Evolutionary conservation across 1,140 invertebrate species (phyloP), one percentile per base, ranked within the genome.

Genomic region (Hycleus cichorii): DNA sequence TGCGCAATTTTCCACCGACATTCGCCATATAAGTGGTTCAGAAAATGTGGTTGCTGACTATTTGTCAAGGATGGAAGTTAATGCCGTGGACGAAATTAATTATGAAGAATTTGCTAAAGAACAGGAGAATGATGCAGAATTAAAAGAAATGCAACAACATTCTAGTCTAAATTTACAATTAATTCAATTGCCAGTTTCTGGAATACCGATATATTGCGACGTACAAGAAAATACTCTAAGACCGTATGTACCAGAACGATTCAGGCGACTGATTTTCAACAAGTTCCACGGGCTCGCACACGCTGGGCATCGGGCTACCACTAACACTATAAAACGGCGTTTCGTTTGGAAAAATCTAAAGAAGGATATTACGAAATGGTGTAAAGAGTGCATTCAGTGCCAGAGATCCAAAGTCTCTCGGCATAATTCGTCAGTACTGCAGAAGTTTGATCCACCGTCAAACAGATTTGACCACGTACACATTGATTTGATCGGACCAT

Each of bases 1-100:
- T 7, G 42, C 49, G 0, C 65, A 74, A 50, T 74, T 70, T 47
- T 58, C 69, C 1, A 74, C 70, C 0, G 68, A 75, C 45, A 70
- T 76, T 5, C 64, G 43, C 26, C 67, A 76, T 49, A 60, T 77
- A 3, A 26, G 47, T 8, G 74, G 73, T 1, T 46, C 46, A 5
- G 50, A 67, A 5, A 74, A 74, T 51, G 24, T 60, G 0, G 62
- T 69, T 1, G 71, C 71, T 1, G 69, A 73, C 47, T 49, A 66
- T 1, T 48, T 72, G 1, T 73, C 68, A 3, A 39, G 71, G 6
- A 49, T 72, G 0, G 62, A 66, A 46, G 51, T 45, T n/a, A 47
- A 69, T 25, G 60, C 9, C 9, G 3, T 71, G 0, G 69, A 75
- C 12, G 75, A 75, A 54, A 18, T 64, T 45, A 44, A 56, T 38